Conservation (phyloP, 2,113 vertebrate genomes). For the Castor canadensis region DNA sequence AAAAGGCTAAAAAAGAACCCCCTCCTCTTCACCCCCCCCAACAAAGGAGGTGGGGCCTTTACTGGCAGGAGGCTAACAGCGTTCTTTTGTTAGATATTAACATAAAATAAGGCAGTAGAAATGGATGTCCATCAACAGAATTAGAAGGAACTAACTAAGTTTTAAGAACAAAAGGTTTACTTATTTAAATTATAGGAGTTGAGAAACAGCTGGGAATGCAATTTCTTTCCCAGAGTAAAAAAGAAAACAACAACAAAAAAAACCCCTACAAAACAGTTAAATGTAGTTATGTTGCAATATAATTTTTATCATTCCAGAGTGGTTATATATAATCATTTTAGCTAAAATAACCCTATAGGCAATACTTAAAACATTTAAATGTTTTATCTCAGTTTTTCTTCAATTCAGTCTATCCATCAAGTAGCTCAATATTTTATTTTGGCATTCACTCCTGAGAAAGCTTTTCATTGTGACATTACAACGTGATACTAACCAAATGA, state of each 20-base stretch:
- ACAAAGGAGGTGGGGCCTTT: slow-evolving; percentile 83
- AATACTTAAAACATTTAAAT: slow-evolving; percentile 72
- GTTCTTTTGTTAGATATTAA: slow-evolving; percentile 88
- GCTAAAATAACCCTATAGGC: slow-evolving; percentile 77
- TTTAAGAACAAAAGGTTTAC: slow-evolving; percentile 89
- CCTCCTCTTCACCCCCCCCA: slow-evolving; percentile 76
- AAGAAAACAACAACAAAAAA: slow-evolving; percentile 44
- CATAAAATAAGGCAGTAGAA: slow-evolving; percentile 87
- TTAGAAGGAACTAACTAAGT: slow-evolving; percentile 87
- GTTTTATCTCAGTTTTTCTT: slow-evolving; percentile 71
- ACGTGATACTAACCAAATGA: slow-evolving; percentile 50
- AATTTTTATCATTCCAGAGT: slow-evolving; percentile 77
- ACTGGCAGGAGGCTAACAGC: slow-evolving; percentile 86
- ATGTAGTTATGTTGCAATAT: slow-evolving; percentile 84
- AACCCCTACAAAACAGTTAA: slow-evolving; percentile 75
- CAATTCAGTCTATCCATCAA: slow-evolving; percentile 69
- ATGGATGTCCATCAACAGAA: slow-evolving; percentile 89
- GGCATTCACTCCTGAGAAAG: slow-evolving; percentile 56
- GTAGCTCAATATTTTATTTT: slow-evolving; percentile 67
- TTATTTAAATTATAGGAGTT: slow-evolving; percentile 88
- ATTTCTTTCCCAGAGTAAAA: slow-evolving; percentile 83
- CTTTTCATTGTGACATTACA: slow-evolving; percentile 65
- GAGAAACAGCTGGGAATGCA: slow-evolving; percentile 84
- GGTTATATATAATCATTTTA: slow-evolving; percentile 78
- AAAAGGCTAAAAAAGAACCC: slow-evolving; percentile 82